Evolutionary conservation across 2,888 invertebrate species (phyloP), one percentile per base, ranked within the genome.

Genomic region (Euplexia lucipara): DNA sequence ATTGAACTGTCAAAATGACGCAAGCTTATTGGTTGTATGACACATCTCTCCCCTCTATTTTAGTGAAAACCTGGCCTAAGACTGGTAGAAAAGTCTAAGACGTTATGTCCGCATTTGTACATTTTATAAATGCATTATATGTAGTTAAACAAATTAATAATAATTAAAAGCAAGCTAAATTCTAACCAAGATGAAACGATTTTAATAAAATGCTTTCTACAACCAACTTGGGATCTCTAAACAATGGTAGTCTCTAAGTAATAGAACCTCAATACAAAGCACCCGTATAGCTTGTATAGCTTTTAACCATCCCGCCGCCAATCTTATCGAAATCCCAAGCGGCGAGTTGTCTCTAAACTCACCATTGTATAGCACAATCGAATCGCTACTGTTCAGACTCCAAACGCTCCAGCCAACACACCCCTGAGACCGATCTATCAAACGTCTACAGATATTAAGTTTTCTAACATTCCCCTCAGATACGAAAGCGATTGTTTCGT

Each of bases 351-450:
- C 83, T 87, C 71, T 54, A 67, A 68, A 75, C 77, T 57, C 69
- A 60, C 82, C 75, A 87, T 91, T 90, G 88, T 90, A 77, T 78
- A 68, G 69, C 74, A 69, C 48, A 71, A 66, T 67, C 78, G 83
- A 78, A 66, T 79, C 78, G 90, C 93, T 92, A 92, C 93, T 83
- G 91, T 90, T 86, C 84, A 80, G 69, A 66, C 78, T 81, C 22
- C 47, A 37, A 74, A 34, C 57, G 53, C 22, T 70, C 47, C 7
- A 71, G 74, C 79, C 49, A 81, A 82, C 78, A 82, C 78, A 80
- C 92, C 92, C 94, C 58, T 69, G 94, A 88, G 95, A 90, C 88
- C 92, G 89, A 95, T 95, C 93, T 90, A 93, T 95, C 95, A 94
- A 92, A 90, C 81, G 88, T 90, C 91, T 84, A 87, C 75, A 80